A percentile compares a stretch with the other conserved stretches of the same genome.
phyloP scores from a whole-genome alignment of 2,797 vertebrate species.

The Smutsia temminckii region DNA sequence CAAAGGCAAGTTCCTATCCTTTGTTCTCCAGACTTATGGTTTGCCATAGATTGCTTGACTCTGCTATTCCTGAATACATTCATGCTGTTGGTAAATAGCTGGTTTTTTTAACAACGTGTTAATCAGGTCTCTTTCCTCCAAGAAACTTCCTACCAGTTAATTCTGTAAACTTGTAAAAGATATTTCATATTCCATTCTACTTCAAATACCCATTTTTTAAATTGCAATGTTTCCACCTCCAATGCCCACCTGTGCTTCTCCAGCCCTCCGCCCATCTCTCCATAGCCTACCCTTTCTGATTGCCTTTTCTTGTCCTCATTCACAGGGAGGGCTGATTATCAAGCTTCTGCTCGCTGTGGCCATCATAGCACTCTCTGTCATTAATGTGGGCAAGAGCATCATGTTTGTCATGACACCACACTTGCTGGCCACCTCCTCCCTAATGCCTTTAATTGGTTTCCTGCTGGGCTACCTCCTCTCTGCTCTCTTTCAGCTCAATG shows the following conservation, averaged over 20 bases:
- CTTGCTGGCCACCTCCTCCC: conserved; percentile 83
- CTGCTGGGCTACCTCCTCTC: conserved; percentile 88
- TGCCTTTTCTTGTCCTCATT: background rate
- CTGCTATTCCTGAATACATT: background rate
- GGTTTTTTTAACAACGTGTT: background rate
- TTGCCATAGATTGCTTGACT: background rate
- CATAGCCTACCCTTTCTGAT: background rate
- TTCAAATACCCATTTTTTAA: background rate
- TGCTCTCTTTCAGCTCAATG: conserved; percentile 83
- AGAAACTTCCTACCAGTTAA: background rate
- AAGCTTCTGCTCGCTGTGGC: conserved; percentile 79
- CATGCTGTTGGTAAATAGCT: background rate
- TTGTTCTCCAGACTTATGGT: background rate
- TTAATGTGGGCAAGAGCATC: conserved; percentile 80
- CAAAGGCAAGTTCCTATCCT: background rate
- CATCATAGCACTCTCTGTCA: conserved; percentile 75
- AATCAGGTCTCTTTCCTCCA: background rate
- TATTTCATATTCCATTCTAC: background rate
- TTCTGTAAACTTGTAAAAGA: background rate
- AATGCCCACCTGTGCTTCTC: background rate
- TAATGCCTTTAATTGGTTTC: conserved; percentile 90
- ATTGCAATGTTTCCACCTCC: background rate
- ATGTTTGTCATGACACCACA: conserved; percentile 82
- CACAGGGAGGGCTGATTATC: conserved; percentile 85
- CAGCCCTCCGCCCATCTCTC: background rate